Evolutionary conservation across 2,797 vertebrate species (phyloP), one percentile per base, ranked within the genome.

Genomic region (Argya squamiceps): DNA sequence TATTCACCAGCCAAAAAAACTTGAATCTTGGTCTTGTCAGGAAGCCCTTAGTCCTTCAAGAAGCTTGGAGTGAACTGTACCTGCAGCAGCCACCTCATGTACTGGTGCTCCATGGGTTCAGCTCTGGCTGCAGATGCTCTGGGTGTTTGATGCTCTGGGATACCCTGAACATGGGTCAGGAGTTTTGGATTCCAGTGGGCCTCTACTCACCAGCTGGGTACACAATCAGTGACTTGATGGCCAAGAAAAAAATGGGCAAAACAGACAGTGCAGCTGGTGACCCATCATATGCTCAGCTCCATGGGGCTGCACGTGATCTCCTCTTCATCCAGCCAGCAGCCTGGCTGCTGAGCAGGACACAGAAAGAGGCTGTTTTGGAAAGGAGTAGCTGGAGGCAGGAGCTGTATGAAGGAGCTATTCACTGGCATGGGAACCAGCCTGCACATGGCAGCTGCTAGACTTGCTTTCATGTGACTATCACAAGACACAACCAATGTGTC

Each of bases 351-450:
- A 79, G 76, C 89, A 84, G 81, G 59, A 50, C 68, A 41, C 43
- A 60, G 62, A 34, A 92, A 96, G 68, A 80, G 59, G 59, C 50
- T 87, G 88, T 24, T 92, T 36, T 60, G 21, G 60, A 34, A 58
- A 74, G 77, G 16, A 0, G 2, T n/a, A 71, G 88, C 88, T 58
- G 10, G 63, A 62, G 80, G 69, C 60, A 88, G n/a, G 32, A 94
- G 68, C 41, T 32, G 18, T 34, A 41, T 90, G 85, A 92, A 91
- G 76, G 82, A 80, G 41, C 49, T 63, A 58, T 80, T 94, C 73
- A 52, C 22, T 15, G 64, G 56, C 70, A 74, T 0, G 0, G 73
- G 67, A 75, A 58, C 3, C n/a, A 60, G 64, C 22, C 56, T 0
- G 0, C 6, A 1, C 29, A 24, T 1, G 46, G 44, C 0, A 1